These are phyloP conservation scores for Acrossocheilus fasciatus DNA, from an alignment of 2,797 vertebrate species.

Conservation along the genomic window DNA sequence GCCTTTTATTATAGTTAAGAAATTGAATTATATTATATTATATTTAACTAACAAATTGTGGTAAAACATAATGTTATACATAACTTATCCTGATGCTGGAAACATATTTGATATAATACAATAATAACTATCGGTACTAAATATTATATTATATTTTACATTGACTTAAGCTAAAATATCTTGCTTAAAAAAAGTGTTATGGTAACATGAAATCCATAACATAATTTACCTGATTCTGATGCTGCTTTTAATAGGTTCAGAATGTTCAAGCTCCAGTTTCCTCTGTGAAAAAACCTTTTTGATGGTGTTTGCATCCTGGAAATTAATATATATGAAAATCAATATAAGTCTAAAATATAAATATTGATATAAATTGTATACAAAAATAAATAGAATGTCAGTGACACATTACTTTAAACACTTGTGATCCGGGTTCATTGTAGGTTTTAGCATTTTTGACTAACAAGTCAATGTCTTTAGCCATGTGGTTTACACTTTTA, in stretches of 20 bases:
- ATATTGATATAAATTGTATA: neutral
- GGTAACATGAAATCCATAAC: neutral
- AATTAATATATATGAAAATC: conserved; percentile 37
- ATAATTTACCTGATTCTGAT: conserved; percentile 90
- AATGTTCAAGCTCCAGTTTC: conserved; percentile 94
- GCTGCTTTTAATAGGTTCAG: conserved; percentile 93
- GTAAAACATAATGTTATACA: neutral
- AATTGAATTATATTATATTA: neutral
- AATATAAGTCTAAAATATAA: neutral
- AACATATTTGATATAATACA: neutral
- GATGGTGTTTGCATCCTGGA: conserved; percentile 96
- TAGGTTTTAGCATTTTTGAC: conserved; percentile 98
- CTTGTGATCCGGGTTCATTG: conserved; percentile 97
- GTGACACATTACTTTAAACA: conserved; percentile 88
- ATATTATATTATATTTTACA: neutral
- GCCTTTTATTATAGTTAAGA: too few species aligned
- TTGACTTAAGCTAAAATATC: neutral
- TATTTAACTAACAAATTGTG: too few species aligned
- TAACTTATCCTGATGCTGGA: neutral
- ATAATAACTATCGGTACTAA: neutral
- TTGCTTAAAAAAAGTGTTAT: neutral
- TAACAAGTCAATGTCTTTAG: conserved; percentile 95
- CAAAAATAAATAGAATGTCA: neutral
- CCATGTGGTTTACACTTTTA: conserved; percentile 91
- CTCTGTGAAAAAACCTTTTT: conserved; percentile 97